Conservation (phyloP, 2,797 vertebrate species). For the Sebastes trivittatus region DNA sequence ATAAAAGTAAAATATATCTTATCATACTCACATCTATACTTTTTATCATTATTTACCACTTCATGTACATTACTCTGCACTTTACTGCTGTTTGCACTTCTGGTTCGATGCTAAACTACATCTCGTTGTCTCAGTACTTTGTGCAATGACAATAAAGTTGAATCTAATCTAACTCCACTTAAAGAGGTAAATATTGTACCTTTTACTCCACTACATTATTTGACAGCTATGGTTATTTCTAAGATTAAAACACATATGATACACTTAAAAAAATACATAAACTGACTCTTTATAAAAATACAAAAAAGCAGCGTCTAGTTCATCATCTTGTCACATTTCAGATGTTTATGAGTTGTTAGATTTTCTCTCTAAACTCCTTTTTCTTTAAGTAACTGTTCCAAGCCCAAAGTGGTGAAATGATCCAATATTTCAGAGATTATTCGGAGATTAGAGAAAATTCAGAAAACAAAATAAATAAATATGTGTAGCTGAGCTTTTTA, state of each 20-base stretch:
- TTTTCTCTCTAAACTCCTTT: background rate
- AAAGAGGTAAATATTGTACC: background rate
- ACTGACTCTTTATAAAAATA: no score
- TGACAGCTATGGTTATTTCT: background rate
- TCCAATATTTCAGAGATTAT: background rate
- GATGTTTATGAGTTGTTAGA: background rate
- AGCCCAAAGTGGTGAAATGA: no score
- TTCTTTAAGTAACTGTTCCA: background rate
- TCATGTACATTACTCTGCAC: background rate
- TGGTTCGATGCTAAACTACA: no score
- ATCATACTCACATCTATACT: background rate
- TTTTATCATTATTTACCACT: background rate
- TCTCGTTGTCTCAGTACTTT: rapidly evolving
- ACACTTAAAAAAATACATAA: background rate
- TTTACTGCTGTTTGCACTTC: background rate
- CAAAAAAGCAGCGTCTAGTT: background rate
- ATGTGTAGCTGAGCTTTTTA: background rate
- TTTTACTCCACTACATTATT: background rate
- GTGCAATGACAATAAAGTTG: no score
- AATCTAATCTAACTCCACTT: background rate
- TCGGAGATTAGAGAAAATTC: background rate
- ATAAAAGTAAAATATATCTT: background rate
- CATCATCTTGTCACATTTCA: background rate
- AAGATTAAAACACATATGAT: background rate
- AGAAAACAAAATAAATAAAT: background rate